A percentile compares a stretch with the other conserved stretches of the same genome.
These are phyloP conservation scores for Dromas ardeola DNA, from an alignment of 2,113 vertebrate genomes.

Conservation along the genomic window DNA sequence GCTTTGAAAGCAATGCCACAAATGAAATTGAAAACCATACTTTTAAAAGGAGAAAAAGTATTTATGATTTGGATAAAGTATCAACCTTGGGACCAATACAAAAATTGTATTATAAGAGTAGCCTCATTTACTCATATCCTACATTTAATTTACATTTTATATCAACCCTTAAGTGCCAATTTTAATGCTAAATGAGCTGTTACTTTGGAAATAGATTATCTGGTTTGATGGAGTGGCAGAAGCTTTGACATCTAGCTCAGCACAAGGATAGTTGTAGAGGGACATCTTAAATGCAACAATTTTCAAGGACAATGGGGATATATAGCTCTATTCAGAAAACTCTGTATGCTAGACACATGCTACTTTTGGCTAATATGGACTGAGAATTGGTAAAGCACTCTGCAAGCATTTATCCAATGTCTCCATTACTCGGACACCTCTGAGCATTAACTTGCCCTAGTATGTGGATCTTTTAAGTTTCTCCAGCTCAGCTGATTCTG, in stretches of 20 bases:
- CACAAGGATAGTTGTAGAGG: background rate
- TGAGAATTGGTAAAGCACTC: background rate
- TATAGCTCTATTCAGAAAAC: background rate
- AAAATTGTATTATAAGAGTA: background rate
- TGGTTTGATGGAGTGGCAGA: slow-evolving; percentile 33
- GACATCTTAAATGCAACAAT: background rate
- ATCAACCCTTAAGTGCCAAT: slow-evolving; percentile 48
- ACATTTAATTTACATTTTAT: slow-evolving; percentile 65
- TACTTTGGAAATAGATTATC: slow-evolving; percentile 57
- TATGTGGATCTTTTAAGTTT: background rate
- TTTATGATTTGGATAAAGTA: slow-evolving; percentile 39
- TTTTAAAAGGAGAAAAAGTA: slow-evolving; percentile 6
- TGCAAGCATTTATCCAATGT: background rate
- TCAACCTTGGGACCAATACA: slow-evolving; percentile 7
- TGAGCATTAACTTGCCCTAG: background rate
- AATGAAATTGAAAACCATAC: slow-evolving; percentile 44
- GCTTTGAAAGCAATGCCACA: slow-evolving; percentile 60
- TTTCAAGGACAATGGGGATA: slow-evolving; percentile 23
- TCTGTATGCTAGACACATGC: background rate
- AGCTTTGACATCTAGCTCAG: slow-evolving; percentile 2
- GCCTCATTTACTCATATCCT: slow-evolving; percentile 20
- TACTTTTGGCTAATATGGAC: background rate
- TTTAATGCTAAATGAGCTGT: slow-evolving; percentile 59
- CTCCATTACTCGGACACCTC: background rate
- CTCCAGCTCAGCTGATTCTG: background rate